Evolutionary conservation across 2,113 vertebrate species (phyloP), one percentile per base, ranked within the genome.

Genomic region (Morone saxatilis): DNA sequence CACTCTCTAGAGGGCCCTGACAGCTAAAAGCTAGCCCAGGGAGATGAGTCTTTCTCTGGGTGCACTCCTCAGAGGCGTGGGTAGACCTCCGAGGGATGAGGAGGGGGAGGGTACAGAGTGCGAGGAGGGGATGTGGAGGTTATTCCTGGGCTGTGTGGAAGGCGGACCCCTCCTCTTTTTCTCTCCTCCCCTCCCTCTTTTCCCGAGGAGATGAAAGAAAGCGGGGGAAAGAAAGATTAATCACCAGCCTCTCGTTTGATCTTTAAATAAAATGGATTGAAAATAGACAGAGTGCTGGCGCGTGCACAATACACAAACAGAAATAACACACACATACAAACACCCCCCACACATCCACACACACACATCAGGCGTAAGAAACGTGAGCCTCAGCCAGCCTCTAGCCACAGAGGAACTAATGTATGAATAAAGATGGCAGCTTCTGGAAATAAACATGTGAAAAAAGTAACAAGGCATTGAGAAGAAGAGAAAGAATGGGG

Each of bases 191-290:
- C 78, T 88, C 81, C 84, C 56, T 84, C 84, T 91, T 86, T 75
- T 88, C 88, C 77, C 16, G 72, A 86, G 83, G 87, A 95, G 93
- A 96, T 95, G 93, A 95, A 95, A 95, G 90, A 91, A 90, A 88
- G 80, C 17, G 77, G 80, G 85, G 78, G 87, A 79, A 85, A 90
- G 87, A 90, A 90, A 91, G 92, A 95, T 96, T 95, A 96, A 96
- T 96, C 94, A 94, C 91, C 89, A 91, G 90, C 90, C 85, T 89
- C 88, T 78, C 89, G 87, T 95, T 95, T 96, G 94, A 96, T 95
- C 94, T 95, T 94, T 95, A 93, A 95, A 94, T 94, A 94, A 95
- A 95, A 94, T 91, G 90, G 92, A 95, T 93, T 91, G 89, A 88
- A 94, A 92, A 93, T 92, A 93, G 79, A 90, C 80, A 71, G 85